A percentile compares a stretch with the other conserved stretches of the same genome.
Conservation (phyloP, 2,113 vertebrate genomes). For the Tachysurus fulvidraco region DNA sequence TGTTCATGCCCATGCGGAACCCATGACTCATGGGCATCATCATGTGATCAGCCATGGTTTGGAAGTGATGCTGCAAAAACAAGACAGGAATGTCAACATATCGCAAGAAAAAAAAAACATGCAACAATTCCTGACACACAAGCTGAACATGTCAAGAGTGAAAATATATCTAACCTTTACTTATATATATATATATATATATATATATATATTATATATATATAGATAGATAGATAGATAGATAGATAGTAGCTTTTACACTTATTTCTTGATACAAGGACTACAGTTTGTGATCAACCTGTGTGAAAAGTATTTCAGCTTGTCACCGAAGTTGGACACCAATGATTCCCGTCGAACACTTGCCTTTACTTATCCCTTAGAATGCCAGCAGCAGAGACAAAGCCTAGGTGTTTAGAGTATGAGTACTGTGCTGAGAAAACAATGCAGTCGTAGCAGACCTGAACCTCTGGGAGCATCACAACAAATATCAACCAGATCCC, state of each 20-base stretch:
- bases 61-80: conserved; percentile 47
- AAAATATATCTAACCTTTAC: background rate
- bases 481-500: conserved; percentile 46
- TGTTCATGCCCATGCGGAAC: conserved; percentile 81
- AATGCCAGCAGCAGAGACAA: conserved; percentile 15
- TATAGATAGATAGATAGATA: too few relatives aligned
- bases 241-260: background rate
- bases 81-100: conserved; percentile 22
- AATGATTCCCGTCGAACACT: background rate
- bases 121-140: background rate
- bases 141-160: background rate
- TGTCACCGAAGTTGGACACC: background rate
- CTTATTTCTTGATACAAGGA: background rate
- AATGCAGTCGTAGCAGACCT: conserved; percentile 32
- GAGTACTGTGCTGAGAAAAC: conserved; percentile 25
- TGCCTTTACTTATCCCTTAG: background rate
- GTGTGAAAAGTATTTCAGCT: background rate
- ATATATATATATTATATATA: too few relatives aligned
- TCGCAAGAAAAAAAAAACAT: background rate
- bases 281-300: too few relatives aligned
- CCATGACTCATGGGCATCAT: conserved; percentile 88
- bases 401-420: conserved; percentile 22
- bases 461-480: conserved; percentile 39
- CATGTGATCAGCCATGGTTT: conserved; percentile 88
- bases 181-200: too few relatives aligned